A percentile compares a stretch with the other conserved stretches of the same genome.
These are phyloP conservation scores for Fabriciana adippe DNA, from an alignment of 2,888 invertebrate species.

Conservation along the genomic window DNA sequence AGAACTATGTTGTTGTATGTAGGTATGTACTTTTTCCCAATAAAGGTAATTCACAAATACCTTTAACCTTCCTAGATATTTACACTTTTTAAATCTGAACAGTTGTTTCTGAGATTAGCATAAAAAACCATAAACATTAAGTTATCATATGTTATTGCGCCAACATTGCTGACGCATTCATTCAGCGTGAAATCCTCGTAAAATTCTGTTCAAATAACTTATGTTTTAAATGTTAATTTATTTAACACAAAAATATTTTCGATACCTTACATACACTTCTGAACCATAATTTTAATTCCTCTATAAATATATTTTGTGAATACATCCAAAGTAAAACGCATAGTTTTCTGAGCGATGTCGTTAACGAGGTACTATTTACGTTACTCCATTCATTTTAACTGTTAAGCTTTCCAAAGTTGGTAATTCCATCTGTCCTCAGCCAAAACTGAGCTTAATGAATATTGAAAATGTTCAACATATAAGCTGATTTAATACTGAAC, in stretches of 20 bases:
- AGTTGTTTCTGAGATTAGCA: too few relatives aligned
- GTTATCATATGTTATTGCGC: too few relatives aligned
- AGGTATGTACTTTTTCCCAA: too few relatives aligned
- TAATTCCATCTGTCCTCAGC: slow-evolving; percentile 14
- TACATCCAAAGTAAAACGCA: slow-evolving; percentile 1
- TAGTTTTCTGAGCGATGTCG: slow-evolving; percentile 9
- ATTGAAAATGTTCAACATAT: neutral
- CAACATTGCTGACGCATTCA: too few relatives aligned
- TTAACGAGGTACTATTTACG: slow-evolving; percentile 3
- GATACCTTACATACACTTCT: too few relatives aligned
- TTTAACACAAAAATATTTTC: neutral
- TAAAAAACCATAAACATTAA: too few relatives aligned
- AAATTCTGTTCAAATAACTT: too few relatives aligned
- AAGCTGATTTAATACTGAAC: neutral
- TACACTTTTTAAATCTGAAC: too few relatives aligned
- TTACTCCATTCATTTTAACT: slow-evolving; percentile 9
- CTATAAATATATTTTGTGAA: neutral
- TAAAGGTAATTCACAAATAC: too few relatives aligned
- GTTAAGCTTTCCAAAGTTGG: slow-evolving; percentile 10
- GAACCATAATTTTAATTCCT: neutral
- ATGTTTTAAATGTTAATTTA: neutral
- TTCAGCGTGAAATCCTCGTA: too few relatives aligned
- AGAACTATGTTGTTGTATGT: too few relatives aligned
- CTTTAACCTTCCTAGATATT: too few relatives aligned
- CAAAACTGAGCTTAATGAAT: slow-evolving; percentile 13